These are phyloP conservation scores for Caradrina kadenii DNA, from an alignment of 2,888 invertebrate genomes.

Conservation along the genomic window DNA sequence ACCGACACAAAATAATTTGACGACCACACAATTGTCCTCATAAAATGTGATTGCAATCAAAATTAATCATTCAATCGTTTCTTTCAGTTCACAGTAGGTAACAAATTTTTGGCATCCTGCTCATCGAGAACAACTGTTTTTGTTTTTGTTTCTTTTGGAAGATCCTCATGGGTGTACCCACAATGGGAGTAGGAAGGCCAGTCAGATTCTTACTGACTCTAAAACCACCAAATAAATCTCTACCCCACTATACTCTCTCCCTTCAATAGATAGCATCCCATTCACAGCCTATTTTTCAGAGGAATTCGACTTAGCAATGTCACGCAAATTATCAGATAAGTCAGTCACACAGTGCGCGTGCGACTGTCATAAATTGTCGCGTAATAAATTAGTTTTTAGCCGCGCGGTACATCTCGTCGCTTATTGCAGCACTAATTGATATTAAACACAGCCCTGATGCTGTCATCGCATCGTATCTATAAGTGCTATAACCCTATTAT, in stretches of 20 bases:
- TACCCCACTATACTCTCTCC: not conserved
- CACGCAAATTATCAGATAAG: slow-evolving; percentile 59
- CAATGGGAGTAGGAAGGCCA: too few relatives aligned
- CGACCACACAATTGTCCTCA: slow-evolving; percentile 24
- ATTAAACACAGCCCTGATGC: slow-evolving; percentile 61
- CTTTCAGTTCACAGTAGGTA: not conserved
- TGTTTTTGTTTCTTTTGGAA: too few relatives aligned
- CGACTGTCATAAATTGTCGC: slow-evolving; percentile 49
- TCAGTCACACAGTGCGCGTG: slow-evolving; percentile 49
- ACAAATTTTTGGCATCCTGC: not conserved
- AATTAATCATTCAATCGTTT: slow-evolving; percentile 23
- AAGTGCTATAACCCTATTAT: not conserved
- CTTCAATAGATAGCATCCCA: not conserved
- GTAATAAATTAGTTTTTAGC: slow-evolving; percentile 74
- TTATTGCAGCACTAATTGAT: slow-evolving; percentile 65
- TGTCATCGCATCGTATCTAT: slow-evolving; percentile 53
- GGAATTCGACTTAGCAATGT: slow-evolving; percentile 17
- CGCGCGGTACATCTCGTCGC: slow-evolving; percentile 59
- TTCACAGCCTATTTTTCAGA: not conserved
- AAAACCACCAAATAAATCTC: too few relatives aligned
- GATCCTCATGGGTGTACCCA: too few relatives aligned
- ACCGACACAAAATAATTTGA: slow-evolving; percentile 41
- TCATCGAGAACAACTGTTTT: not conserved
- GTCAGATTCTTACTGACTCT: too few relatives aligned
- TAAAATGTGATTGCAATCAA: slow-evolving; percentile 44